Base-by-base conservation (phyloP, 1,140 invertebrate species). In the Stratiolaelaps scimitus region DNA sequence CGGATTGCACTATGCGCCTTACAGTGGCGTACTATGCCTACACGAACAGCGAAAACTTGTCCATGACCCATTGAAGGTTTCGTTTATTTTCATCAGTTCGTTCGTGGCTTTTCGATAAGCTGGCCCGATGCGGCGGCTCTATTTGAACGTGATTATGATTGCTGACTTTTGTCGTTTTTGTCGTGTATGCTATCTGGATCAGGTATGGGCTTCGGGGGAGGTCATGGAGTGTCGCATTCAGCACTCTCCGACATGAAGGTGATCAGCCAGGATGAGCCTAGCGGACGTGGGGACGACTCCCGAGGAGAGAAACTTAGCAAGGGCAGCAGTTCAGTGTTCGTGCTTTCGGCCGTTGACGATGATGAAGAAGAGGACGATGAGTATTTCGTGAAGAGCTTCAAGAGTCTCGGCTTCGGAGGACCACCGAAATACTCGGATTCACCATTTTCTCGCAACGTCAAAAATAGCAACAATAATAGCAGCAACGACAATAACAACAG, bases 231-330 rank as follows among this genome's bases (percentile, higher is more conserved):
- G n/a, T 67, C 88, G 70, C 94, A 98, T 79, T 95, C 91, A 10
- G 91, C 89, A 13, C 74, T 92, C 46, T 85, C 83, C 64, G 92
- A 96, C 73, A 97, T 98, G 90, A 83, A 87, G 71, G 83, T 82
- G 6, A 92, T 98, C 71, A 84, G 91, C 73, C 92, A 97, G 77
- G 86, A 87, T 72, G 80, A 78, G 46, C 77, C 79, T 43, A 66
- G 72, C 53, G 72, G 60, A 20, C 68, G 20, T 40, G 10, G 34
- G 10, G 34, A 40, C 10, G 34, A 40, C 5, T 40, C 69, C 72
- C 26, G 34, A 34, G 26, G 13, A 19, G 53, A 60, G 2, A 60
- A 60, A 34, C 26, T 34, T 26, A 29, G 26, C 6, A 60, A 60
- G 53, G 34, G 34, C 26, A 60, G 34, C 26, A 29, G 26, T 26